Percentiles rank a stretch among this genome's conserved stretches.
phyloP scores from a whole-genome alignment of 2,797 vertebrate genomes.

The Pyrocephalus nanus region DNA sequence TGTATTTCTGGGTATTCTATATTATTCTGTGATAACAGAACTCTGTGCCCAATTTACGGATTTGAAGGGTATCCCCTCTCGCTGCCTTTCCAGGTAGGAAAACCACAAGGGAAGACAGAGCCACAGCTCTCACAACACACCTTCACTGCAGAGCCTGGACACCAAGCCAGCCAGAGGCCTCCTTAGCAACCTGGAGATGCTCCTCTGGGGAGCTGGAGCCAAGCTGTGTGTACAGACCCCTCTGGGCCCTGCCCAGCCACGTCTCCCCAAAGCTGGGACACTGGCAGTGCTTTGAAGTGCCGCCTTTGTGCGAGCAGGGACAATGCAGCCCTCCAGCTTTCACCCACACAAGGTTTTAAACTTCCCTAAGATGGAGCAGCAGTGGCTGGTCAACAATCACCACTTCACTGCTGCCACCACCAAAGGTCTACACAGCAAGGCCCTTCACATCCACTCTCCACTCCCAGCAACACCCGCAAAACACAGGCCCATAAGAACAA shows the following conservation, averaged over 20 bases:
- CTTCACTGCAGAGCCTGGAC: not conserved
- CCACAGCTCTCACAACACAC: not conserved
- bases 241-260: not conserved
- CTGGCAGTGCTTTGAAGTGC: not conserved
- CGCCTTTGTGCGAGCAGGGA: rapidly evolving
- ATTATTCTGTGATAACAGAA: rapidly evolving
- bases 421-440: not conserved
- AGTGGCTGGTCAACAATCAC: rapidly evolving
- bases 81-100: not conserved
- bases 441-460: not conserved
- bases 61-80: not conserved
- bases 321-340: not conserved
- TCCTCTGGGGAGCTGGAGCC: not conserved
- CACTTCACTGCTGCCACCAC: not conserved
- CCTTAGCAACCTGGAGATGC: rapidly evolving
- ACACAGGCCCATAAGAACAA: not conserved
- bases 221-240: rapidly evolving
- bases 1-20: rapidly evolving
- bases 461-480: not conserved
- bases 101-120: not conserved
- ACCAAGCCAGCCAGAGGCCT: not conserved
- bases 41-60: rapidly evolving
- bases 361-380: not conserved
- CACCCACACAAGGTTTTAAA: not conserved
- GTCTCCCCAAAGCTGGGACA: not conserved